Evolutionary conservation across 2,888 invertebrate species (phyloP).

Genomic region (Cheiracanthium punctorium): DNA sequence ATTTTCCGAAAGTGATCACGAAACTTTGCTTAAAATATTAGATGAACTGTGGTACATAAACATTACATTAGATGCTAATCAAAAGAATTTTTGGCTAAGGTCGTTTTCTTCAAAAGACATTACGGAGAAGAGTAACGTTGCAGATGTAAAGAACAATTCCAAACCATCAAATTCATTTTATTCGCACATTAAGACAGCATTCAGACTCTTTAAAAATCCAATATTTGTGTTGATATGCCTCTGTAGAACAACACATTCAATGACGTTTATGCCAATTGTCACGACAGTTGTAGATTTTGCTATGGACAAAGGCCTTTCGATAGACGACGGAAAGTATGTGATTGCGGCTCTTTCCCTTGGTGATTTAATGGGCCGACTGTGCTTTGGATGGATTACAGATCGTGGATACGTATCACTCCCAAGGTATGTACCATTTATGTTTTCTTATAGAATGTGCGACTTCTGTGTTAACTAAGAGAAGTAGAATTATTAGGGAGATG

Average conservation of each 20-base stretch:
- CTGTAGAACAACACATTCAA: conserved; percentile 49
- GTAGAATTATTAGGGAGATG: too few relatives aligned
- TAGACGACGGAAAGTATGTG: conserved; percentile 56
- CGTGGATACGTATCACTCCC: conserved; percentile 28
- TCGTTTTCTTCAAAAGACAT: not conserved
- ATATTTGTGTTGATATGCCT: conserved; percentile 52
- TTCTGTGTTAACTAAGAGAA: too few relatives aligned
- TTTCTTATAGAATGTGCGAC: too few relatives aligned
- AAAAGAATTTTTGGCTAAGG: not conserved
- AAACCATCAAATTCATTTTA: conserved; percentile 33
- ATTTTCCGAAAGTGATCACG: not conserved
- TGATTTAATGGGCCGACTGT: conserved; percentile 68
- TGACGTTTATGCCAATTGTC: conserved; percentile 41
- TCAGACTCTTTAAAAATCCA: conserved; percentile 39
- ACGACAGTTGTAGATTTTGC: conserved; percentile 65
- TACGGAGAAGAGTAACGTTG: not conserved
- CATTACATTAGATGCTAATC: not conserved
- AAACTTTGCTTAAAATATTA: conserved; percentile 3
- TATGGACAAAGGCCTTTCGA: conserved; percentile 63
- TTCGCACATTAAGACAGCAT: conserved; percentile 37
- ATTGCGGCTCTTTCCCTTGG: conserved; percentile 66
- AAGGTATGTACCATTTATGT: not conserved
- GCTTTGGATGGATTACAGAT: conserved; percentile 70
- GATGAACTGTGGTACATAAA: conserved; percentile 21
- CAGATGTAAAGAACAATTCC: not conserved